Evolutionary conservation across 2,113 vertebrate species (phyloP).

Genomic region (Eulemur macaco): DNA sequence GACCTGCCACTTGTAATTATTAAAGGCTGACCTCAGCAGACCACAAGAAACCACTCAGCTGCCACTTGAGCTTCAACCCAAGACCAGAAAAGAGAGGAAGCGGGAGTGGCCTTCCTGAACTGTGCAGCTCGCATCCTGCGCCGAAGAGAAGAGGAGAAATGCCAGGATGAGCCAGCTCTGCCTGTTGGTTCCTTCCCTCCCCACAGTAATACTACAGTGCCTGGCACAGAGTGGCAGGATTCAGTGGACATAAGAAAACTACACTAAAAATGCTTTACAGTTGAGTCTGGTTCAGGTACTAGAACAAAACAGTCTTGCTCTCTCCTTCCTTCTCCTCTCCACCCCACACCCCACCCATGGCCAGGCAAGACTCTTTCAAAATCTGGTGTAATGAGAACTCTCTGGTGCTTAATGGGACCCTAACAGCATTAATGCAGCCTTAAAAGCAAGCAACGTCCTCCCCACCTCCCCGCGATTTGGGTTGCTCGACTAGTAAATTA

Average conservation of each 20-base stretch:
- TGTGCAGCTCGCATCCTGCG: neutral
- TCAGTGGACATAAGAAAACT: neutral
- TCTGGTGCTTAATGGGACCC: neutral
- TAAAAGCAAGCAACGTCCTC: constrained; percentile 22
- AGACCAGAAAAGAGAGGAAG: neutral
- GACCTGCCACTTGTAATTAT: neutral
- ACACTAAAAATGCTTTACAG: neutral
- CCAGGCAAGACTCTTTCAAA: neutral
- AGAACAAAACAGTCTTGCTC: neutral
- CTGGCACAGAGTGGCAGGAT: neutral
- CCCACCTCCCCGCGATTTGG: neutral
- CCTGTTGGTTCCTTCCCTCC: neutral
- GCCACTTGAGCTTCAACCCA: neutral
- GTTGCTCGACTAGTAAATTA: constrained; percentile 55
- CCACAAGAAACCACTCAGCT: neutral
- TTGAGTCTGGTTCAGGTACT: neutral
- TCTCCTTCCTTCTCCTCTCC: neutral
- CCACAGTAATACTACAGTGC: neutral
- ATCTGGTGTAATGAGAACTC: neutral
- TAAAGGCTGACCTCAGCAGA: neutral
- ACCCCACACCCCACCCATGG: neutral
- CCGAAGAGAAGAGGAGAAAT: neutral
- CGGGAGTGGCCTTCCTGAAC: neutral
- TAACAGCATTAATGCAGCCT: neutral
- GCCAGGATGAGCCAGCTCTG: accelerated